These are phyloP conservation scores for Galeruca laticollis DNA, from an alignment of 2,888 invertebrate species.

Conservation along the genomic window DNA sequence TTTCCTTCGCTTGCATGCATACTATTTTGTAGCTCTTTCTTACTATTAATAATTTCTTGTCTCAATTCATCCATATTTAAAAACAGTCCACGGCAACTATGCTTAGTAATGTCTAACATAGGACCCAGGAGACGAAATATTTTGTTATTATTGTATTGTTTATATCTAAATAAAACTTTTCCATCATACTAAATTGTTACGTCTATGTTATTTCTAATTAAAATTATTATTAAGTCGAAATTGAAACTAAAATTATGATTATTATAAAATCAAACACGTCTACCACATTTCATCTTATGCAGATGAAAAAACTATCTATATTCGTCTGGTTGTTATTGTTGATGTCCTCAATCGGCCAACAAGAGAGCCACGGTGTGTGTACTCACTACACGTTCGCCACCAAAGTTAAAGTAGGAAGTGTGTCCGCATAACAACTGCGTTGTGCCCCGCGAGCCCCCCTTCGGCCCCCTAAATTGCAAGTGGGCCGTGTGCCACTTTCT, in stretches of 20 bases:
- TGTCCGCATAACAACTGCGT: conserved; percentile 61
- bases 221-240: background rate
- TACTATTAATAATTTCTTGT: no score
- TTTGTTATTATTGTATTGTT: no score
- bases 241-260: background rate
- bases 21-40: no score
- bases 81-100: no score
- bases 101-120: no score
- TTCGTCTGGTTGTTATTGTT: conserved; percentile 20
- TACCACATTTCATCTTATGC: background rate
- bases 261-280: background rate
- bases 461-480: conserved; percentile 31
- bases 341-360: conserved; percentile 26
- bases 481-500: conserved; percentile 26
- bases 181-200: no score
- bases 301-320: background rate
- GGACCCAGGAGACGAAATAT: no score
- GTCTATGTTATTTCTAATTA: no score
- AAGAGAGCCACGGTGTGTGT: background rate
- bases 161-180: no score
- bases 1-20: no score
- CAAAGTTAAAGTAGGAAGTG: conserved; percentile 63
- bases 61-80: no score
- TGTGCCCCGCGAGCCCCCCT: conserved; percentile 48
- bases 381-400: conserved; percentile 55